phyloP scores from a whole-genome alignment of 1,140 invertebrate species.

The roundworm (Caenorhabditis elegans) region DNA sequence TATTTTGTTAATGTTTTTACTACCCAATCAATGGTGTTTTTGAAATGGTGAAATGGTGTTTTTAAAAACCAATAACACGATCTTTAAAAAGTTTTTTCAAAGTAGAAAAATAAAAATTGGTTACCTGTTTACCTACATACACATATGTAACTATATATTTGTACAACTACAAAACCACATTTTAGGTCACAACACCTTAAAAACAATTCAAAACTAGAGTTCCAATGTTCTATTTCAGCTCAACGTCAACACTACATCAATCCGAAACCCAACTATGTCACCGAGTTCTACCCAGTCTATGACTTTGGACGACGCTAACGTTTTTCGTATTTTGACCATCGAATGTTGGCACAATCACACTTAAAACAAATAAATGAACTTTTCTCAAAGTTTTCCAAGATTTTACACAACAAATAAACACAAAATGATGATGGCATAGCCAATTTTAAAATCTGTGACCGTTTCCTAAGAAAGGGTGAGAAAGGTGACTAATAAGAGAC shows the following conservation, averaged over 20 bases:
- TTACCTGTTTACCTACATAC: no score
- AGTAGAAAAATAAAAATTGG: no score
- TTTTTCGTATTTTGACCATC: conserved; percentile 19
- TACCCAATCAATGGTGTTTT: no score
- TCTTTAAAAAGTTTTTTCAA: no score
- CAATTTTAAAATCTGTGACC: neutral
- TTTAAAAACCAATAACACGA: no score
- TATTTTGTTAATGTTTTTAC: no score
- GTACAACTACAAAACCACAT: no score
- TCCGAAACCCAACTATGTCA: neutral
- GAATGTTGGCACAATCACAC: neutral
- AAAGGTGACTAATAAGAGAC: neutral
- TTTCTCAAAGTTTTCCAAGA: neutral
- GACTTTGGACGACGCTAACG: neutral
- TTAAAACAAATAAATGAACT: neutral
- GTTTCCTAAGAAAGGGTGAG: neutral
- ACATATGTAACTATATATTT: no score
- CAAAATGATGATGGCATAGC: neutral
- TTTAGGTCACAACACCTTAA: no score
- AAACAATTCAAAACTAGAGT: no score
- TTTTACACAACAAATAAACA: conserved; percentile 15
- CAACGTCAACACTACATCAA: conserved; percentile 11
- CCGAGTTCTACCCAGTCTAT: neutral
- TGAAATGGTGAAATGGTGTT: no score
- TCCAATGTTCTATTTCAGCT: no score